Base-by-base conservation (phyloP, 1,140 invertebrate genomes). In the Leptoteleia sp. region DNA sequence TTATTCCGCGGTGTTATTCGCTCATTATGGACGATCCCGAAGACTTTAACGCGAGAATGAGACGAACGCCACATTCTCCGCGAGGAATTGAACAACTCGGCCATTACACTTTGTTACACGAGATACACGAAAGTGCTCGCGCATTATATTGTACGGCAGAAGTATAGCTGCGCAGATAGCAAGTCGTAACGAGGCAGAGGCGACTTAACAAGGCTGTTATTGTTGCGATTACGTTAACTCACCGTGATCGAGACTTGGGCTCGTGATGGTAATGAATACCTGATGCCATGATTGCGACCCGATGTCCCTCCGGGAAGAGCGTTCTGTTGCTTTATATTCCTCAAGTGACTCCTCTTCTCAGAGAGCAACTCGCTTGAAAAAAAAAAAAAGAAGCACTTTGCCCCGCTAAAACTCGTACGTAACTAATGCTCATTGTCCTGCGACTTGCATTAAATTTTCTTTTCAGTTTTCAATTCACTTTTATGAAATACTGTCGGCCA, bases 201-300 rank as follows among this genome's bases (percentile, higher is more conserved):
- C 73, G 78, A 68, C 80, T 85, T 85, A 85, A 87, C 84, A 84
- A 84, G 80, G 64, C 81, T 80, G 80, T 83, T 85, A 85, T 87
- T 84, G 76, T 85, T 84, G 81, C 76, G 82, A 83, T 85, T 84
- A 83, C 82, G 71, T 84, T 85, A 84, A 86, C 79, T 85, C 80
- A 77, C 57, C 50, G 64, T 64, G 75, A 86, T 85, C 82, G 76
- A 75, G 75, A 77, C 73, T 72, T 33, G 47, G 27, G 76, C 48
- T 80, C 72, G 59, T 71, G 77, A 80, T 82, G 72, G 71, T 84
- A 83, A 85, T 84, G 80, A 85, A 85, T 85, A 85, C 79, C 76
- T 77, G 73, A 78, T 61, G 47, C 70, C 62, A 45, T 78, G 79
- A 83, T 82, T 80, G 76, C 71, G 40, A 45, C 33, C 59, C 59